Evolutionary conservation across 2,888 invertebrate species (phyloP).

Genomic region (Eupithecia pulchellata): DNA sequence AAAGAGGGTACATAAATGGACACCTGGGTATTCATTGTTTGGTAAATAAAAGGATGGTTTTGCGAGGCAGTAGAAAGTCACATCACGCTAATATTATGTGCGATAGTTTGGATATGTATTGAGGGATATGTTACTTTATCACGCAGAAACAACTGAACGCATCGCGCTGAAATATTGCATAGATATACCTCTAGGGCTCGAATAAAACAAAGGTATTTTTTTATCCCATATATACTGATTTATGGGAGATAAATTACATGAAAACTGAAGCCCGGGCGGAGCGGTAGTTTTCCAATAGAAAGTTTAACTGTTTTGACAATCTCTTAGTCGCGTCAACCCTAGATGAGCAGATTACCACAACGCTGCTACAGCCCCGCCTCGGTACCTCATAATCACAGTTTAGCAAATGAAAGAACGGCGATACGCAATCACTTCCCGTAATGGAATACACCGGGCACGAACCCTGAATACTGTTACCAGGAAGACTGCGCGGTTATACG

Average conservation of each 20-base stretch:
- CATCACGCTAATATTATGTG: too few relatives aligned
- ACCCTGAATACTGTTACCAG: constrained; percentile 51
- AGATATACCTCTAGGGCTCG: too few relatives aligned
- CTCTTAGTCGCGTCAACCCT: constrained; percentile 18
- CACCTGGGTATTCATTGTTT: constrained; percentile 4
- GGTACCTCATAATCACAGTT: constrained; percentile 69
- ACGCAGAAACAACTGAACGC: too few relatives aligned
- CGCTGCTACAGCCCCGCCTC: constrained; percentile 47
- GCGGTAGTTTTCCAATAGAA: neutral
- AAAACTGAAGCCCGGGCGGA: too few relatives aligned
- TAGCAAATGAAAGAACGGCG: constrained; percentile 70
- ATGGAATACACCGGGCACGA: constrained; percentile 66
- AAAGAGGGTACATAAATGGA: neutral
- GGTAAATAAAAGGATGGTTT: constrained; percentile 3
- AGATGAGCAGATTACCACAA: constrained; percentile 7
- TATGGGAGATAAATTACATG: too few relatives aligned
- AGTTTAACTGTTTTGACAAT: neutral
- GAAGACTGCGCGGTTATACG: constrained; percentile 35
- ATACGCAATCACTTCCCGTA: constrained; percentile 64
- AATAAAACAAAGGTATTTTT: too few relatives aligned
- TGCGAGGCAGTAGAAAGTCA: neutral
- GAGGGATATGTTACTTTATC: too few relatives aligned
- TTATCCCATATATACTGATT: too few relatives aligned
- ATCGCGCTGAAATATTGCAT: too few relatives aligned
- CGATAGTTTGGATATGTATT: too few relatives aligned